Conservation (phyloP, 1,140 invertebrate species). For the Procambarus clarkii region DNA sequence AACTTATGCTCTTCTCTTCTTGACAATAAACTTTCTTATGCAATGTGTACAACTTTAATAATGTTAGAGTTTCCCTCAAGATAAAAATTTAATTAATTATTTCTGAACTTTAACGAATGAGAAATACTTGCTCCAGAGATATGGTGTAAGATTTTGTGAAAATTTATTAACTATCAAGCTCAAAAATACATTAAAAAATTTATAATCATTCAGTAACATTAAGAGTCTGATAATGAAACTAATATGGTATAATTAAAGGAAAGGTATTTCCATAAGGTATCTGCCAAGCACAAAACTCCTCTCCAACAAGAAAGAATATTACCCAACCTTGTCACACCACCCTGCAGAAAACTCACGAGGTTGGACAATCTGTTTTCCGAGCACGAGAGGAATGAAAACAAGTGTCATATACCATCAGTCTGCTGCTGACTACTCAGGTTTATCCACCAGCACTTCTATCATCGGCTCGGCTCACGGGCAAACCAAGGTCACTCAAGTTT, state of each 20-base stretch:
- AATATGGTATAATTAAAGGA: background rate
- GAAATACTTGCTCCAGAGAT: too few relatives aligned
- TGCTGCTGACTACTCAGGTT: slow-evolving; percentile 50
- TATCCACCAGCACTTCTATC: slow-evolving; percentile 62
- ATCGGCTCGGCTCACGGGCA: slow-evolving; percentile 49
- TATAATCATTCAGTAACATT: background rate
- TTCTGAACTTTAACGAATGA: too few relatives aligned
- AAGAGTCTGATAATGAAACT: background rate
- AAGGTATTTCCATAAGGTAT: background rate
- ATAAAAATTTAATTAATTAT: background rate
- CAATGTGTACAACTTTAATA: background rate
- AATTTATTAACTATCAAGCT: background rate
- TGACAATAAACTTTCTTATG: background rate
- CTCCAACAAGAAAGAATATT: slow-evolving; percentile 19
- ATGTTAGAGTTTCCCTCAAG: background rate
- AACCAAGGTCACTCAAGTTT: slow-evolving; percentile 46
- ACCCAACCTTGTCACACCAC: slow-evolving; percentile 53
- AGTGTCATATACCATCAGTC: slow-evolving; percentile 12
- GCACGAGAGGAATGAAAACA: slow-evolving; percentile 5
- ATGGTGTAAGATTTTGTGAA: background rate
- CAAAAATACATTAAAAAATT: background rate
- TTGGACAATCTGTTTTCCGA: background rate
- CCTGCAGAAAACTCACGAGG: slow-evolving; percentile 16
- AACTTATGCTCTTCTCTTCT: slow-evolving; percentile 12
- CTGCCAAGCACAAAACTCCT: slow-evolving; percentile 17